Conservation (phyloP, 2,888 invertebrate genomes). For the Drosophila vallismaia region DNA sequence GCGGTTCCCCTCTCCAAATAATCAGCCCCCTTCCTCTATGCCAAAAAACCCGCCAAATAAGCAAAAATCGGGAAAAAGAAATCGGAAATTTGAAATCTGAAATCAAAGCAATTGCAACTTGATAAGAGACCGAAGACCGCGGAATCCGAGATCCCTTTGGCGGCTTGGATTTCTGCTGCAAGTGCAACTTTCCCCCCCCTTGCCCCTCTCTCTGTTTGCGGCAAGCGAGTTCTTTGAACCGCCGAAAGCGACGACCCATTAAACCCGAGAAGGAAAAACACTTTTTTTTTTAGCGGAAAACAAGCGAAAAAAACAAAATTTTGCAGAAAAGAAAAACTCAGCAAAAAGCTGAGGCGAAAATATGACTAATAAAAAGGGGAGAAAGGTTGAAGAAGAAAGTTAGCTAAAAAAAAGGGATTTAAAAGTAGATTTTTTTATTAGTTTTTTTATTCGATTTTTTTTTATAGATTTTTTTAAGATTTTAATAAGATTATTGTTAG, state of each 20-base stretch:
- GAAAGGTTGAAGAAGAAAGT: too few species aligned
- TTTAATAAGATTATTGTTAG: too few species aligned
- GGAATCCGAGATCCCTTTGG: constrained; percentile 22
- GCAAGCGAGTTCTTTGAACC: constrained; percentile 29
- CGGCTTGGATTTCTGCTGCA: constrained; percentile 19
- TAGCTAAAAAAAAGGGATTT: too few species aligned
- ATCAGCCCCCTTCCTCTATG: neutral
- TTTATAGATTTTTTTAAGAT: too few species aligned
- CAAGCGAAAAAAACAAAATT: too few species aligned
- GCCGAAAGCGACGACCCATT: constrained; percentile 11
- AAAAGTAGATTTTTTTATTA: too few species aligned
- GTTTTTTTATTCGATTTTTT: too few species aligned
- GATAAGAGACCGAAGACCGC: constrained; percentile 1
- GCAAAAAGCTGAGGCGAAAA: too few species aligned
- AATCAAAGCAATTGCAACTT: constrained; percentile 33
- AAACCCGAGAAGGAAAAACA: constrained; percentile 14
- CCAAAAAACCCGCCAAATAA: constrained; percentile 9
- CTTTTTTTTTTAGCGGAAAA: too few species aligned
- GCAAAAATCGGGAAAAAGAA: constrained; percentile 20
- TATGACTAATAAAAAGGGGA: too few species aligned
- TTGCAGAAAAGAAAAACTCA: too few species aligned
- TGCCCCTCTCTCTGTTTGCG: constrained; percentile 2
- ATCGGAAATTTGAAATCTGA: constrained; percentile 16
- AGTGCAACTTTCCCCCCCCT: constrained; percentile 7
- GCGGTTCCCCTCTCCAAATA: constrained; percentile 5